phyloP scores from a whole-genome alignment of 2,888 invertebrate species.

The Folsomia manolachei region DNA sequence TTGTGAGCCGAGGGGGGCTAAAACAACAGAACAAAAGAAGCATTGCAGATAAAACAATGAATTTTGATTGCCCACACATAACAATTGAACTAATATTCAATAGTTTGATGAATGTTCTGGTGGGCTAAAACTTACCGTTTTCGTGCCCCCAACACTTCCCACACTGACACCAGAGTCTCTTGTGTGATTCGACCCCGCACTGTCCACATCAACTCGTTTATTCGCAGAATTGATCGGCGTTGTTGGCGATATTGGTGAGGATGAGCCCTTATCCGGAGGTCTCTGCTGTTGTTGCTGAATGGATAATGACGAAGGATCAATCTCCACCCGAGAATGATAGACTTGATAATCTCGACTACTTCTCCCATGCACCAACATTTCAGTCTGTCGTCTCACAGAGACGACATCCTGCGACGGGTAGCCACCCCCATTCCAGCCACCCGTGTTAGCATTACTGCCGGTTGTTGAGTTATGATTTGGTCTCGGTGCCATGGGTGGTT shows the following conservation, averaged over 20 bases:
- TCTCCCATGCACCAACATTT: constrained; percentile 19
- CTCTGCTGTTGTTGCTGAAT: too few relatives aligned
- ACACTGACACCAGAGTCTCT: constrained; percentile 49
- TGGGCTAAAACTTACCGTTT: constrained; percentile 25
- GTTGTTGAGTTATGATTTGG: background rate
- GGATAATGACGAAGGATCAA: constrained; percentile 31
- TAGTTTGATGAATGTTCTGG: background rate
- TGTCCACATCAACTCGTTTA: constrained; percentile 40
- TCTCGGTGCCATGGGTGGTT: background rate
- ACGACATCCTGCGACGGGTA: constrained; percentile 19
- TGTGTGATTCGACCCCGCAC: constrained; percentile 45
- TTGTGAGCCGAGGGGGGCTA: constrained; percentile 15
- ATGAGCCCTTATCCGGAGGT: too few relatives aligned
- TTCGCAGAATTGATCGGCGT: constrained; percentile 20
- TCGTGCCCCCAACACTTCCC: constrained; percentile 30
- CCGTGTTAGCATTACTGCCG: background rate
- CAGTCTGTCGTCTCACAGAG: background rate
- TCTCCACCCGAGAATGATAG: constrained; percentile 25
- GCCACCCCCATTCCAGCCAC: background rate
- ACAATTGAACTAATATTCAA: background rate
- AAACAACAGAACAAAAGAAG: background rate
- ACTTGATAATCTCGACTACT: constrained; percentile 34
- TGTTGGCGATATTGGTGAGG: constrained; percentile 25
- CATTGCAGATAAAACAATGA: background rate
- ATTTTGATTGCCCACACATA: background rate